phyloP scores from a whole-genome alignment of 92 coral and sea anemone species.

The Isaurus tuberculatus region DNA sequence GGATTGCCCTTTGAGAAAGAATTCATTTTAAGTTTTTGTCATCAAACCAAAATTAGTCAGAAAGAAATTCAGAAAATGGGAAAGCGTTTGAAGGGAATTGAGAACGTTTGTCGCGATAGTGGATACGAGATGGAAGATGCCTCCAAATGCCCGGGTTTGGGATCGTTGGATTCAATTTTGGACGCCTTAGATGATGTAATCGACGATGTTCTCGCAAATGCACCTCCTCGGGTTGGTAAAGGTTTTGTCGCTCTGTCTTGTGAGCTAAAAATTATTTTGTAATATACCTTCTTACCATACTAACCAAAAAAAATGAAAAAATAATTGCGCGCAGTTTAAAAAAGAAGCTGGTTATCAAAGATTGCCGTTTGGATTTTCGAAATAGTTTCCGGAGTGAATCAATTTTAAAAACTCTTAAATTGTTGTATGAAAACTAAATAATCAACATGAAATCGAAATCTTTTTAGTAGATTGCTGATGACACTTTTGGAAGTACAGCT shows the following conservation, averaged over 20 bases:
- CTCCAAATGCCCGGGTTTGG: slow-evolving; percentile 48
- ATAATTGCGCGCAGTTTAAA: background rate
- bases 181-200: slow-evolving; percentile 80
- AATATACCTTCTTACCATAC: background rate
- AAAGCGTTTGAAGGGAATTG: slow-evolving; percentile 27
- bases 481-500: background rate
- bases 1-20: background rate
- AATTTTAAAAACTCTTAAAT: background rate
- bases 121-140: slow-evolving; percentile 10
- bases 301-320: background rate
- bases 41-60: background rate
- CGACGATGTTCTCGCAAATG: slow-evolving; percentile 65
- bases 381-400: background rate
- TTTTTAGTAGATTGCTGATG: background rate
- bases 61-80: slow-evolving; percentile 1
- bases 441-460: background rate
- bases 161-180: slow-evolving; percentile 62
- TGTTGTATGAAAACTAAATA: background rate
- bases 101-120: slow-evolving; percentile 29
- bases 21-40: background rate
- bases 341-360: background rate
- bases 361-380: background rate
- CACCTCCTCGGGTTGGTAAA: slow-evolving; percentile 82
- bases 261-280: background rate
- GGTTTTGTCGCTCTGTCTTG: background rate